Evolutionary conservation across 2,113 vertebrate genomes (phyloP).

Genomic region (Lonchura striata): DNA sequence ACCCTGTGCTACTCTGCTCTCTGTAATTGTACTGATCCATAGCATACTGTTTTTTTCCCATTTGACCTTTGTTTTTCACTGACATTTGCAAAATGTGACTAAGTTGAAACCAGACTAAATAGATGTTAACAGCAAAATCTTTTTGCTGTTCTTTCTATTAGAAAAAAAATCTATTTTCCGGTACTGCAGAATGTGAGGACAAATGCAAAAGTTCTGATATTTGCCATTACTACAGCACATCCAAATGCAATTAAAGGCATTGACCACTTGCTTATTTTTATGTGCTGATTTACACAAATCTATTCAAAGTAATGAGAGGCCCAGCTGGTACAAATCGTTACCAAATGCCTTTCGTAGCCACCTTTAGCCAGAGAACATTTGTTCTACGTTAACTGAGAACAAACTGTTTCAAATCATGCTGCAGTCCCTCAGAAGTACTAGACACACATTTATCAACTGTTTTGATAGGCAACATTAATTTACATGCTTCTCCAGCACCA

Average conservation of each 20-base stretch:
- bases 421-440: slow-evolving; percentile 46
- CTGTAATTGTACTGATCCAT: slow-evolving; percentile 30
- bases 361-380: slow-evolving; percentile 54
- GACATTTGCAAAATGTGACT: slow-evolving; percentile 58
- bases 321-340: slow-evolving; percentile 48
- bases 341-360: slow-evolving; percentile 40
- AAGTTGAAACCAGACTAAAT: slow-evolving; percentile 46
- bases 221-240: background rate
- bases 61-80: slow-evolving; percentile 56
- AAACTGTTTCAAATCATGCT: slow-evolving; percentile 51
- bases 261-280: slow-evolving; percentile 61
- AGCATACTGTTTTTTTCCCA: background rate
- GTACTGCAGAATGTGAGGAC: background rate
- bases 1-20: background rate
- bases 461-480: slow-evolving; percentile 44
- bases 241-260: slow-evolving; percentile 45
- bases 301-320: slow-evolving; percentile 56
- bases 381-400: slow-evolving; percentile 50
- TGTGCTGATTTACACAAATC: slow-evolving; percentile 47
- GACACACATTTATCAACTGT: slow-evolving; percentile 21
- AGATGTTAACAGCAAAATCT: slow-evolving; percentile 40
- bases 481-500: slow-evolving; percentile 32
- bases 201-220: background rate
- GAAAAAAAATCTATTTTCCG: background rate
- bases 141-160: background rate